phyloP scores from a whole-genome alignment of 2,888 invertebrate genomes.

The Drosophila borborema region DNA sequence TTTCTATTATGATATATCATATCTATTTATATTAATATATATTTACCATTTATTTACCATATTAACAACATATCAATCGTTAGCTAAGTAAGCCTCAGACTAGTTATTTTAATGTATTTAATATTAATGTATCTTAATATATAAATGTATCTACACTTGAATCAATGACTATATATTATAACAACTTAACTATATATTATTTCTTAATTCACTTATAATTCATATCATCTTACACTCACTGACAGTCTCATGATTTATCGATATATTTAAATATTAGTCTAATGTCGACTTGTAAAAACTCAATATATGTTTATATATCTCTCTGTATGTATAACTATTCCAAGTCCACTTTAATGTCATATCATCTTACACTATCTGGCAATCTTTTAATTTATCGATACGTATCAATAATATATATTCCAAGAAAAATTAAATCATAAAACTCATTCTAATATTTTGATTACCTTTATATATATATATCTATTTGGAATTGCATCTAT shows the following conservation, averaged over 20 bases:
- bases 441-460: not conserved
- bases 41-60: not conserved
- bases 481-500: not conserved
- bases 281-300: not conserved
- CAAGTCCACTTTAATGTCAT: not conserved
- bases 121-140: not conserved
- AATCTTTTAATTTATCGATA: conserved; percentile 1
- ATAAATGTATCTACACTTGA: not conserved
- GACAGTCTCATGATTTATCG: not conserved
- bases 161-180: not conserved
- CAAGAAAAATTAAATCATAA: not conserved
- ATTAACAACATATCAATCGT: not conserved
- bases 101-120: not conserved
- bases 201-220: not conserved
- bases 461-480: not conserved
- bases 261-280: not conserved
- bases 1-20: not conserved
- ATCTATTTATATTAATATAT: not conserved
- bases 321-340: not conserved
- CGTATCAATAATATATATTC: not conserved
- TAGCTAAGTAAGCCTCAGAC: not conserved
- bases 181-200: not conserved
- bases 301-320: not conserved
- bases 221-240: not conserved
- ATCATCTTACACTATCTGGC: not conserved